Conservation (phyloP, 1,140 invertebrate genomes). For the Plectrocnemia conspersa region DNA sequence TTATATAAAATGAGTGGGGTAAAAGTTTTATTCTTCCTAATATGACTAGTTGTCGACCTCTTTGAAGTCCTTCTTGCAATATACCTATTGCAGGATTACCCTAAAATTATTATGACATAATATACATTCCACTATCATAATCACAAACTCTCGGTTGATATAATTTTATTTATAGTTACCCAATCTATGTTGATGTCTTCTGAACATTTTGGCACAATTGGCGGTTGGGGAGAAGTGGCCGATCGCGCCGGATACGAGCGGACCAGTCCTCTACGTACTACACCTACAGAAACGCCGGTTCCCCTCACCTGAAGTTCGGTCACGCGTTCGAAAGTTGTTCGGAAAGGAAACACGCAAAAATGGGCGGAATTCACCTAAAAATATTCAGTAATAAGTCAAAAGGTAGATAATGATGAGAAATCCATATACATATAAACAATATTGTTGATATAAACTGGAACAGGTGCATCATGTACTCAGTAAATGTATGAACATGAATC, state of each 20-base stretch:
- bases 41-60: constrained; percentile 53
- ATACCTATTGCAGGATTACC: constrained; percentile 38
- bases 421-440: no score
- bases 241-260: constrained; percentile 25
- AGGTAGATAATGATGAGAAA: no score
- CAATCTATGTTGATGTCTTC: constrained; percentile 11
- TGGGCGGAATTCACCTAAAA: constrained; percentile 25
- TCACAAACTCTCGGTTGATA: not conserved
- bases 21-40: constrained; percentile 58
- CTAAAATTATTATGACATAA: constrained; percentile 15
- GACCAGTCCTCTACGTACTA: constrained; percentile 19
- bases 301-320: constrained; percentile 25
- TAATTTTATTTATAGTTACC: constrained; percentile 11
- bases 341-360: constrained; percentile 30
- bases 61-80: constrained; percentile 44
- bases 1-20: constrained; percentile 64
- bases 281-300: constrained; percentile 14
- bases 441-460: no score
- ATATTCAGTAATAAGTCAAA: no score
- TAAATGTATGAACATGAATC: no score
- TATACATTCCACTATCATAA: not conserved
- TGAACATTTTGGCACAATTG: constrained; percentile 16
- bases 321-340: constrained; percentile 18
- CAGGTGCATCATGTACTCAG: no score
- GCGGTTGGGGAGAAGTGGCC: constrained; percentile 7